Evolutionary conservation across 30 jellyfish, hydroid and myxozoan species (phyloP).

Genomic region (Clytia hemisphaerica): DNA sequence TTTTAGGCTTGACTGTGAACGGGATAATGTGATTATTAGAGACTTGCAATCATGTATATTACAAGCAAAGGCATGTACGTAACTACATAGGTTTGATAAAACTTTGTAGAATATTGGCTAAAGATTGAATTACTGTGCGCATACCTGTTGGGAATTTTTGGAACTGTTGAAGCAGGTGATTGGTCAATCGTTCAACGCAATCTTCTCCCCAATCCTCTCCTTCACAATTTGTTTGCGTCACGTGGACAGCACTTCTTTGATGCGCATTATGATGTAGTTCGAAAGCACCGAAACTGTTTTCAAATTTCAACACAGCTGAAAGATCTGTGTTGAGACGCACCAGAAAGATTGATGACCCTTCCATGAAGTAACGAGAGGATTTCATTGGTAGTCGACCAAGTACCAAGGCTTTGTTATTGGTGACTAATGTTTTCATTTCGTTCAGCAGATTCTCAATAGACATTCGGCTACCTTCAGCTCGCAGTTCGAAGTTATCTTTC

Average conservation of each 20-base stretch:
- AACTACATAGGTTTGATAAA: no score
- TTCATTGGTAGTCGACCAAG: conserved; percentile 65
- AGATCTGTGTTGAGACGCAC: not conserved
- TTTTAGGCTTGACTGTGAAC: no score
- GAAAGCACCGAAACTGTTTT: conserved; percentile 56
- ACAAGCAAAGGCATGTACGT: no score
- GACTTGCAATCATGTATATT: no score
- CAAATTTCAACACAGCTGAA: conserved; percentile 26
- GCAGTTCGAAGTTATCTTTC: not conserved
- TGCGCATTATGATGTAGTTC: conserved; percentile 38
- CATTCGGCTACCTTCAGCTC: conserved; percentile 38
- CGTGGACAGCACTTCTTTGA: conserved; percentile 29
- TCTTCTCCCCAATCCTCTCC: conserved; percentile 42
- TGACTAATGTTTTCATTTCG: conserved; percentile 43
- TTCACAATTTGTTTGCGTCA: conserved; percentile 14
- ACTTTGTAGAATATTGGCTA: no score
- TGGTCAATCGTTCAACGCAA: conserved; percentile 25
- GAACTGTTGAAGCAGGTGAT: no score
- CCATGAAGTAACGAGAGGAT: conserved; percentile 73
- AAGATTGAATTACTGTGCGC: no score
- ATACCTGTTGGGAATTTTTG: no score
- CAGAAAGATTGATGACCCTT: conserved; percentile 53
- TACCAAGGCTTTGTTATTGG: conserved; percentile 61
- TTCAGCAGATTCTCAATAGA: conserved; percentile 47
- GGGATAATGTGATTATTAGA: no score